Evolutionary conservation across 1,140 invertebrate genomes (phyloP), one percentile per base, ranked within the genome.

Genomic region (Batillaria attramentaria): DNA sequence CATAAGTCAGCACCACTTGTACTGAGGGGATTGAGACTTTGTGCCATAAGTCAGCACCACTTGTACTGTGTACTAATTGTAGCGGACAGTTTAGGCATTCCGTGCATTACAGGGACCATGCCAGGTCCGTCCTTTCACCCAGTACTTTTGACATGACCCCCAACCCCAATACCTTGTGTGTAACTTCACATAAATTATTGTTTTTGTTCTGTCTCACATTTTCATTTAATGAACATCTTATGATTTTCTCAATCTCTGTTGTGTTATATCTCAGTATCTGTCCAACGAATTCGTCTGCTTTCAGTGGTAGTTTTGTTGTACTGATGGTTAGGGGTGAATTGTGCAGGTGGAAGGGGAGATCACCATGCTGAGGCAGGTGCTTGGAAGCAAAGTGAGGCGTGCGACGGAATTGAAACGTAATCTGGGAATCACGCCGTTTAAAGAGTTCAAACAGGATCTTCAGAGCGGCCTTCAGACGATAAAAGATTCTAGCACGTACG

Each of bases 311-410:
- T 13, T 2, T 37, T 78, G 78, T 77, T 6, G 72, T 74, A 70
- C n/a, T n/a, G n/a, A n/a, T n/a, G n/a, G n/a, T n/a, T n/a, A n/a
- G n/a, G n/a, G n/a, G n/a, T n/a, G n/a, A 33, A 41, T 65, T n/a
- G n/a, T n/a, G 37, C 75, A 97, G 93, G 95, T 98, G 54, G 98
- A 99, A 90, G 96, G 98, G 84, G 98, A 99, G 92, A 99, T 99
- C 82, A 93, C 95, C 76, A 99, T 98, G 24, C 92, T 99, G 86
- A 93, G 96, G 83, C 96, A 97, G 78, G 97, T 99, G 37, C 92
- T 99, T 80, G 94, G 94, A 62, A 94, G 95, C 83, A 98, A 98
- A 93, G 92, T 95, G 77, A 92, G 92, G 82, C 92, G 93, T 60
- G 93, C 94, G 31, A 92, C 94, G 54, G 97, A 98, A 84, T 92